Base-by-base conservation (phyloP, 2,113 vertebrate genomes). In the Fulica atra region DNA sequence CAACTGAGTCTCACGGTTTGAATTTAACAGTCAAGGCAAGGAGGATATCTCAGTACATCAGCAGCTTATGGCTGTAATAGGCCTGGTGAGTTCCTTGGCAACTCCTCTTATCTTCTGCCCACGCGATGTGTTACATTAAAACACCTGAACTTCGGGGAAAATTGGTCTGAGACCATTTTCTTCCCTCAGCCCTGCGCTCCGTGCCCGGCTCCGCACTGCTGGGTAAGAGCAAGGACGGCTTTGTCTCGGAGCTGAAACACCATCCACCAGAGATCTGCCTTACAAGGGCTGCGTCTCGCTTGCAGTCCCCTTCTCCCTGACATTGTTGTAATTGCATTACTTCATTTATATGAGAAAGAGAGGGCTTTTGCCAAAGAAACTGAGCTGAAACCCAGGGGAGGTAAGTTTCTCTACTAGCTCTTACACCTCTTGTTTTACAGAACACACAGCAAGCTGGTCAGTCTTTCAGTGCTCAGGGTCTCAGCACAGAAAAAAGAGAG, bases 41-140 rank as follows among this genome's bases (percentile, higher is more conserved):
- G 80, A 92, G 48, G 60, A 66, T 91, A 59, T 95, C 93, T 89
- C 73, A 48, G 91, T 48, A 56, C 84, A 81, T 90, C 79, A 81
- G 73, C 88, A 65, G 36, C 80, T 83, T 89, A 60, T 35, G 38
- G 31, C n/a, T 68, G 82, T 81, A 81, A 93, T 33, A 68, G 82
- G 20, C 21, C 76, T 70, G 33, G 33, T 48, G 70, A 93, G 40
- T 77, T 91, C 63, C 88, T 92, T 85, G 64, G 44, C 35, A 66
- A 57, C 59, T 26, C 44, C 33, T 64, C 50, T 92, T 95, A 83
- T 93, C 88, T 88, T 46, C 68, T 88, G 19, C 42, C 66, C 57
- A 40, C 0, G 1, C 78, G 84, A 78, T 1, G 0, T 66, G 68
- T 65, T 86, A 33, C 66, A 88, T 80, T 57, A 85, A 61, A 85